Percentiles rank a stretch among this genome's conserved stretches.
Conservation (phyloP, 2,888 invertebrate genomes). For the Caprella mutica region DNA sequence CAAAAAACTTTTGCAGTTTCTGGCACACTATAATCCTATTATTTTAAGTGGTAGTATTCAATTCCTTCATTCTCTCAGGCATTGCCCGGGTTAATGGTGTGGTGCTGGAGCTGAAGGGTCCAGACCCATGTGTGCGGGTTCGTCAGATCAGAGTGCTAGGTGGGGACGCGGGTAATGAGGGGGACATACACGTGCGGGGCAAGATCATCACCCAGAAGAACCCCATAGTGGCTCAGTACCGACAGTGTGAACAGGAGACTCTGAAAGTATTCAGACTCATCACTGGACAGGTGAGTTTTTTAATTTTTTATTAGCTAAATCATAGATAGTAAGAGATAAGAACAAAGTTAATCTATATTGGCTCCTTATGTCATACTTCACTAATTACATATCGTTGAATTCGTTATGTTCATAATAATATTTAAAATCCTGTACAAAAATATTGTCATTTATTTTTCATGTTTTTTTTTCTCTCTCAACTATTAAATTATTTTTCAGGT, state of each 20-base stretch:
- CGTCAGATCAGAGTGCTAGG: constrained; percentile 67
- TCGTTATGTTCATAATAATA: no score
- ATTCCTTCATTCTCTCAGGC: no score
- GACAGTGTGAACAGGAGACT: constrained; percentile 81
- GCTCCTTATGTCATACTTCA: background rate
- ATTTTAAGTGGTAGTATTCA: no score
- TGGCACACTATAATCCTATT: no score
- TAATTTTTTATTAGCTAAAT: background rate
- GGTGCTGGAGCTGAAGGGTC: constrained; percentile 76
- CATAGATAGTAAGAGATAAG: background rate
- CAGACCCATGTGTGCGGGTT: constrained; percentile 77
- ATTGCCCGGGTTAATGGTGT: no score
- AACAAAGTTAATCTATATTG: background rate
- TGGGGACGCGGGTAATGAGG: constrained; percentile 41
- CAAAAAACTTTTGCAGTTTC: no score
- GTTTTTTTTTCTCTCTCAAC: no score
- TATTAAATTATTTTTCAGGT: constrained; percentile 52
- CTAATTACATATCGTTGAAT: background rate
- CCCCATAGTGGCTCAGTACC: constrained; percentile 59
- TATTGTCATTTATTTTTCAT: no score
- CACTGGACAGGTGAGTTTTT: constrained; percentile 60
- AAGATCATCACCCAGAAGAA: constrained; percentile 38
- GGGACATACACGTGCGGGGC: background rate
- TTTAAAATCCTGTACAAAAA: no score
- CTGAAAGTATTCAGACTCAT: constrained; percentile 80